Conservation (phyloP, 2,888 invertebrate genomes). For the Meghimatium bilineatum region DNA sequence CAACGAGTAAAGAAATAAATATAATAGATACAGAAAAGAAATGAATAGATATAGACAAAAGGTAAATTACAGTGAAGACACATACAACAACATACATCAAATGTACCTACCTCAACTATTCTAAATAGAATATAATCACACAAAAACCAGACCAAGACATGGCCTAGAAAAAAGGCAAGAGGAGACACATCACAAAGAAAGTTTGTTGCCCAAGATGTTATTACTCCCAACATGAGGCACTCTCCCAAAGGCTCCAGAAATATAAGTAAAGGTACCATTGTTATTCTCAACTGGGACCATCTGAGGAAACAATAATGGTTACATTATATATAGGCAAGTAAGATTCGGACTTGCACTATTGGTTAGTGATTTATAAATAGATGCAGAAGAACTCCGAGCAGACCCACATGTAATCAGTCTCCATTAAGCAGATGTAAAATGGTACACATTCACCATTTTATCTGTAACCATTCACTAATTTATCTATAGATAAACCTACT, state of each 20-base stretch:
- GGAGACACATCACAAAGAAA: slow-evolving; percentile 91
- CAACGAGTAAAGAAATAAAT: neutral
- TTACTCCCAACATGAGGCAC: slow-evolving; percentile 93
- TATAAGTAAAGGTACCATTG: slow-evolving; percentile 95
- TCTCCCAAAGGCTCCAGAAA: slow-evolving; percentile 95
- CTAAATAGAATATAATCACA: slow-evolving; percentile 93
- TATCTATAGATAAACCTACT: too few species aligned
- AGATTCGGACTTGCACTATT: too few species aligned
- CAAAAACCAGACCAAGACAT: slow-evolving; percentile 95
- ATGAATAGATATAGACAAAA: neutral
- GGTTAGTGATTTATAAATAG: too few species aligned
- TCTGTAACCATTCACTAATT: too few species aligned
- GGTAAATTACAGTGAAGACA: neutral
- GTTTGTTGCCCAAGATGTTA: slow-evolving; percentile 91
- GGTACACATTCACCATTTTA: too few species aligned
- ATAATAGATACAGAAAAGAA: neutral
- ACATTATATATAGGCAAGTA: too few species aligned
- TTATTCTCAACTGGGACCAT: slow-evolving; percentile 96
- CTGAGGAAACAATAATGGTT: slow-evolving; percentile 77
- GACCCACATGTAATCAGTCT: too few species aligned
- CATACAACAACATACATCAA: neutral
- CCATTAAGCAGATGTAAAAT: too few species aligned
- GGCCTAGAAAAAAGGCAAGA: slow-evolving; percentile 92
- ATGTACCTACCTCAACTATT: slow-evolving; percentile 58
- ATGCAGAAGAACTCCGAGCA: too few species aligned